Conservation (phyloP, 1,140 invertebrate species). For the Gonioctena quinquepunctata region DNA sequence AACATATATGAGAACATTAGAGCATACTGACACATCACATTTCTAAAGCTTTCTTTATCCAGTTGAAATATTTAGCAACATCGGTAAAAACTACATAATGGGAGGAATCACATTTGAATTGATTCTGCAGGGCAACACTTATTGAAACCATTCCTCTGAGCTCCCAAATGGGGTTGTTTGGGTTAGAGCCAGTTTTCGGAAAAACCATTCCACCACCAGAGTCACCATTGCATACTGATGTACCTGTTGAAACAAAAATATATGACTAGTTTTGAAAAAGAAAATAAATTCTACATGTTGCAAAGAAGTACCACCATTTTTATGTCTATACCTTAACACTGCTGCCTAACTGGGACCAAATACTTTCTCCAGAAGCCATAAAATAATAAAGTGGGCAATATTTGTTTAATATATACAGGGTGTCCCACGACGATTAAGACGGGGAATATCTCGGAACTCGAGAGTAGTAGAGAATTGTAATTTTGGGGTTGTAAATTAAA, state of each 20-base stretch:
- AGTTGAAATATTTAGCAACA: constrained; percentile 63
- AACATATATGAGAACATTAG: no score
- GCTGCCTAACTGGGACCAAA: no score
- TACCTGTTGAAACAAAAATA: constrained; percentile 56
- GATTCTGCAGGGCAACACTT: constrained; percentile 57
- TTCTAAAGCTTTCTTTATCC: constrained; percentile 53
- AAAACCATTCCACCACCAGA: constrained; percentile 66
- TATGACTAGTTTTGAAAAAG: no score
- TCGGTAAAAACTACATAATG: constrained; percentile 65
- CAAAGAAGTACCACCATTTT: no score
- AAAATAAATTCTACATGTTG: not conserved
- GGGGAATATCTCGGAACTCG: no score
- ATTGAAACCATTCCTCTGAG: constrained; percentile 64
- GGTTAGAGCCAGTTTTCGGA: constrained; percentile 53
- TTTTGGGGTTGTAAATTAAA: no score
- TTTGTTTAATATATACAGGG: no score
- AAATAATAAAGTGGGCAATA: no score
- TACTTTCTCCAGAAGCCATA: no score
- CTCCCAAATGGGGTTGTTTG: constrained; percentile 58
- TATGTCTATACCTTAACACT: no score
- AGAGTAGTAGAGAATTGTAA: no score
- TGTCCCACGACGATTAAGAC: no score
- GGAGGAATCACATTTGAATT: constrained; percentile 59
- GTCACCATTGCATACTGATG: constrained; percentile 66
- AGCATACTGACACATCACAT: not conserved